Percentiles rank a stretch among this genome's conserved stretches.
phyloP scores from a whole-genome alignment of 2,888 invertebrate genomes.

The Scaptomyza reducta region DNA sequence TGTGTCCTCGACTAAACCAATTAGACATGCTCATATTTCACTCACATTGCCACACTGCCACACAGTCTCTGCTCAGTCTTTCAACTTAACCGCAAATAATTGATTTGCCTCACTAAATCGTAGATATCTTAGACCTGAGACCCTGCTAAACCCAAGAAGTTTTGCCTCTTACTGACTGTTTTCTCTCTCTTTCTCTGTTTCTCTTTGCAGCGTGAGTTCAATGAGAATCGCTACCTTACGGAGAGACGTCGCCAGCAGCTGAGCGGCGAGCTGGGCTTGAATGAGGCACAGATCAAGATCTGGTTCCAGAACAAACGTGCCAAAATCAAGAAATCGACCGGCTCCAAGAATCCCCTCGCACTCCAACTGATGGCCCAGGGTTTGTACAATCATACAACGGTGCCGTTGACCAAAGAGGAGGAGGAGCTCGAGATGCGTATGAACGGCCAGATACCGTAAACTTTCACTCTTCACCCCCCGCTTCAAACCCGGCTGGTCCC shows the following conservation, averaged over 20 bases:
- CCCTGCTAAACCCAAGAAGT: too few relatives aligned
- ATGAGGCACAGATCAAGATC: conserved; percentile 98
- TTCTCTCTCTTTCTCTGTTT: conserved; percentile 11
- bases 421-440: conserved; percentile 88
- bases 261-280: conserved; percentile 95
- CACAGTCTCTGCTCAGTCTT: conserved; percentile 43
- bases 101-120: conserved; percentile 68
- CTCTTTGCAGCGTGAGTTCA: conserved; percentile 91
- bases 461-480: neutral
- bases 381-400: conserved; percentile 94
- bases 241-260: conserved; percentile 95
- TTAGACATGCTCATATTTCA: conserved; percentile 78
- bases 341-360: conserved; percentile 93
- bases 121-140: conserved; percentile 30
- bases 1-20: conserved; percentile 52
- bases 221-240: conserved; percentile 96
- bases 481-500: conserved; percentile 37
- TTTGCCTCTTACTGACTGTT: conserved; percentile 26
- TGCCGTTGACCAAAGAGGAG: conserved; percentile 89
- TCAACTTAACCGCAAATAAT: conserved; percentile 82
- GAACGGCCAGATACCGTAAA: conserved; percentile 84
- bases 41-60: conserved; percentile 38
- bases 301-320: conserved; percentile 99
- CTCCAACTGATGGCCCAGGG: conserved; percentile 97
- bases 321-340: conserved; percentile 96